Conservation (phyloP, 2,888 invertebrate genomes). For the Toxonevra muliebris region DNA sequence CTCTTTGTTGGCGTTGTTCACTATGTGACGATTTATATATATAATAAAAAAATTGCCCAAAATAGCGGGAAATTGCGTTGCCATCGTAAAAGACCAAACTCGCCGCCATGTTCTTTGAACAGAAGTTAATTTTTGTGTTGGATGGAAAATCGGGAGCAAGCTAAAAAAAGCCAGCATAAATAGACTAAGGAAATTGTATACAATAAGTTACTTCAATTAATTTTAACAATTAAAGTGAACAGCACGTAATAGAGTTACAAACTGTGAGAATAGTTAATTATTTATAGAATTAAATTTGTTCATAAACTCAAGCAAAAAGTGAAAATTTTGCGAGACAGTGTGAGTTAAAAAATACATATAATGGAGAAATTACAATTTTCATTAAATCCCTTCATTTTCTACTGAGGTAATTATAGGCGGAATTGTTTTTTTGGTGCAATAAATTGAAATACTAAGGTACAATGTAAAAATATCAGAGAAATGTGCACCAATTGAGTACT, state of each 20-base stretch:
- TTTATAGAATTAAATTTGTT: background rate
- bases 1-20: constrained; percentile 36
- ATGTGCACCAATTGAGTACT: too few relatives aligned
- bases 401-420: constrained; percentile 26
- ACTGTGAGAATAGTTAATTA: background rate
- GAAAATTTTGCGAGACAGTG: background rate
- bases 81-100: constrained; percentile 37
- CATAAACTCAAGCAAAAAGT: too few relatives aligned
- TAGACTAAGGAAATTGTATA: too few relatives aligned
- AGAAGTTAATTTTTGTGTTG: constrained; percentile 39
- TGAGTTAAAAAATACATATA: constrained; percentile 22
- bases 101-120: constrained; percentile 48
- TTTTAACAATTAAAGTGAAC: background rate
- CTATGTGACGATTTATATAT: background rate
- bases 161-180: too few relatives aligned
- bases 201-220: too few relatives aligned
- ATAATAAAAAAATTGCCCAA: constrained; percentile 16
- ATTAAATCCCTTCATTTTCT: constrained; percentile 20
- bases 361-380: constrained; percentile 9
- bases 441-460: too few relatives aligned
- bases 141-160: too few relatives aligned
- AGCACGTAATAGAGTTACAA: background rate
- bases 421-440: too few relatives aligned
- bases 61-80: constrained; percentile 41
- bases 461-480: too few relatives aligned